Conservation (phyloP, 2,797 vertebrate genomes). For the Halcyon chelicuti region DNA sequence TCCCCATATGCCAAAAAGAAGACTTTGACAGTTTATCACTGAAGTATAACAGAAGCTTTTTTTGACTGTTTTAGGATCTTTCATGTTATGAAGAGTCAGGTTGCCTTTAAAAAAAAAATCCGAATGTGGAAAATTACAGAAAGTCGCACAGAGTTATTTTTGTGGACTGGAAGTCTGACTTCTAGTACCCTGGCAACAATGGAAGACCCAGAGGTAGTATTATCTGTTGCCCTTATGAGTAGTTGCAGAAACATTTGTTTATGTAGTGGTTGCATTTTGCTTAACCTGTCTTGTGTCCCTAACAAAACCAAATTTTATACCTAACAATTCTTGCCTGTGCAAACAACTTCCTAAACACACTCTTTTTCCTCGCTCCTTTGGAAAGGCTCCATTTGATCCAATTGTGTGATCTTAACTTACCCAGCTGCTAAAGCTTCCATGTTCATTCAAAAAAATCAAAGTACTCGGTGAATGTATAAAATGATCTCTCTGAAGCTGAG, state of each 20-base stretch:
- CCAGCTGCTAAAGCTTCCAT: not conserved
- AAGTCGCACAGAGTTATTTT: constrained; percentile 12
- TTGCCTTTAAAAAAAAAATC: not conserved
- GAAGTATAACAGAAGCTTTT: not conserved
- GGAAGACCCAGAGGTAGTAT: constrained; percentile 1
- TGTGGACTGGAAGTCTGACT: not conserved
- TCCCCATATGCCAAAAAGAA: not conserved
- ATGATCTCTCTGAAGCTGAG: not conserved
- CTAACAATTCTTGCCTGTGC: constrained; percentile 9
- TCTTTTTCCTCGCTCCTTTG: not conserved
- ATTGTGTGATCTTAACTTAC: not conserved
- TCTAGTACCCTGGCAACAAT: not conserved
- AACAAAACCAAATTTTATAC: constrained; percentile 1
- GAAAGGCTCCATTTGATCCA: not conserved
- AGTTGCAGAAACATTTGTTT: constrained; percentile 26
- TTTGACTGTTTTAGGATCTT: not conserved
- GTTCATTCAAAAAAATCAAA: not conserved
- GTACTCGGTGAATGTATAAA: not conserved
- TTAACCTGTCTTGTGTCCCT: constrained; percentile 14
- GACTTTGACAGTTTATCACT: not conserved
- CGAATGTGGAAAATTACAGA: not conserved
- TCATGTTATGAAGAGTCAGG: not conserved
- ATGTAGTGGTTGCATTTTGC: not conserved
- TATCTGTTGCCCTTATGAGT: constrained; percentile 9
- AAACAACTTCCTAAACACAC: not conserved